Evolutionary conservation across 1,140 invertebrate species (phyloP), one percentile per base, ranked within the genome.

Genomic region (Anthonomus grandis): DNA sequence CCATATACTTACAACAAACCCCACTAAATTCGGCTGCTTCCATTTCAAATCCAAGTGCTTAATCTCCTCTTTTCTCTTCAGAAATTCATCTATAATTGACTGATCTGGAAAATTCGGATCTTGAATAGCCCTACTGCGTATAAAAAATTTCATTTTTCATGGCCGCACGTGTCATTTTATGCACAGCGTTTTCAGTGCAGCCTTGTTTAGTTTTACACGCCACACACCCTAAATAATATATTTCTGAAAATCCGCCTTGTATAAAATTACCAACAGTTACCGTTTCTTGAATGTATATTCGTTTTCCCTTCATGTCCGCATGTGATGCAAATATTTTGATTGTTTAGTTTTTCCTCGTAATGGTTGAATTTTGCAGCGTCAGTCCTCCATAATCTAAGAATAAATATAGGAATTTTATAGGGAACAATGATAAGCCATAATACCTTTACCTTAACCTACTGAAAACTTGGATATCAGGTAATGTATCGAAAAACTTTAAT

Each of bases 51-150:
- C 66, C 36, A 85, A 66, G 31, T 67, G 69, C 1, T 78, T 75
- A 3, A 81, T 60, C 12, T 63, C 59, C 17, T 76, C 75, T 59
- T 80, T 82, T 3, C 73, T 72, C 18, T 77, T 68, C 25, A 89
- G 73, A 74, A 87, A 92, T 74, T 92, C 89, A 53, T 85, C 79
- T 65, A 91, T 85, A 27, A 91, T 73, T 66, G 83, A 79, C 62
- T 87, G 79, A 51, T 81, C 81, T 9, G 89, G 88, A 74, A 91
- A 91, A 63, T 79, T 75, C 9, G 77, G 71, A 65, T 80, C 76
- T n/a, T 74, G 52, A 17, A 90, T 64, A 3, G 87, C 84, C 68
- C 87, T 88, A 45, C 76, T 81, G 25, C 86, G 78, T n/a, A 91
- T 76, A 18, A 74, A 72, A n/a, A 42, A 88, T 62, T 73, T 91